phyloP scores from a whole-genome alignment of 2,113 vertebrate genomes.

The Anhinga anhinga region DNA sequence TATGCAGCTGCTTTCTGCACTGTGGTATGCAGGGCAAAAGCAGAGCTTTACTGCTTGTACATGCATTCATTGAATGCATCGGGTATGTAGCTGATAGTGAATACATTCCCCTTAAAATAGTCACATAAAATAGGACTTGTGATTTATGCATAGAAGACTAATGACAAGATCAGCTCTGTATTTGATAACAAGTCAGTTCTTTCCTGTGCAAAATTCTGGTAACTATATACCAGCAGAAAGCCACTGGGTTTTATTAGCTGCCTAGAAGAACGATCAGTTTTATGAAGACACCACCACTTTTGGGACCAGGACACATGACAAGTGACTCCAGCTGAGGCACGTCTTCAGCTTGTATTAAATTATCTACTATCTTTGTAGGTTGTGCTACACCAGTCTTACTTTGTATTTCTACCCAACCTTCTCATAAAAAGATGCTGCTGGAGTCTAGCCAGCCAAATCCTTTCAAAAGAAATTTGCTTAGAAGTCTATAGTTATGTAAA shows the following conservation, averaged over 20 bases:
- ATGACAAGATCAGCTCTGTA: not conserved
- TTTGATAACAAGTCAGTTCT: not conserved
- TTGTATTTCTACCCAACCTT: not conserved
- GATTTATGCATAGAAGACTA: not conserved
- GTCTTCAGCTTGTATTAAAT: not conserved
- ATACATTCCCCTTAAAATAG: not conserved
- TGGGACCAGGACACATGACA: rapidly evolving
- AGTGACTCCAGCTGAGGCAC: not conserved
- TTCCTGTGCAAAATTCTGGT: not conserved
- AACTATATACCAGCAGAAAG: not conserved
- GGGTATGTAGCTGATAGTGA: not conserved
- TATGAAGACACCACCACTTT: not conserved
- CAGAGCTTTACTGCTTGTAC: not conserved
- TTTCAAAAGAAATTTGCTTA: not conserved
- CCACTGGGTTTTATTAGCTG: not conserved
- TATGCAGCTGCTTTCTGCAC: not conserved
- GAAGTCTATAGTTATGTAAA: not conserved
- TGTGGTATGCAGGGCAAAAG: not conserved
- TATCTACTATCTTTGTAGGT: not conserved
- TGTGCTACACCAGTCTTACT: not conserved
- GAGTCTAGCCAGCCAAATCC: not conserved
- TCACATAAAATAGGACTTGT: not conserved
- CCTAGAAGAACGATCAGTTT: not conserved
- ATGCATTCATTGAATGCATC: not conserved
- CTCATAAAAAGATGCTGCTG: not conserved